Evolutionary conservation across 2,797 vertebrate genomes (phyloP), one percentile per base, ranked within the genome.

Genomic region (Lophius americanus): DNA sequence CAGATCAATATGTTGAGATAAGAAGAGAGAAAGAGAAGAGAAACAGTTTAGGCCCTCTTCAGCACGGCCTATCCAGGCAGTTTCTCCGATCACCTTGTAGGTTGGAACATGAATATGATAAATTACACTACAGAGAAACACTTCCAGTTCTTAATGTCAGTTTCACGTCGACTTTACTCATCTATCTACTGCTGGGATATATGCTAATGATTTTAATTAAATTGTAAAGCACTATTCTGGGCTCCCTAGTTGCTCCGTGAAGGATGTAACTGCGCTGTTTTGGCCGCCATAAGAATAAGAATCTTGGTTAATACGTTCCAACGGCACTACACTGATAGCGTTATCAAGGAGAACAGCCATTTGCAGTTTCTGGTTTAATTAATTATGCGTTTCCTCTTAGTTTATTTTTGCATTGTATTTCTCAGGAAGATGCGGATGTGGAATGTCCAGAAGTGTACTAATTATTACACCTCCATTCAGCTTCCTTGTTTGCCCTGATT

Each of bases 121-220:
- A 32, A 14, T 3, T 57, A 51, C 57, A 41, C 1, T 0, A 6
- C 39, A 36, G 50, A 44, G 59, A 68, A 23, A 58, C 71, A 73
- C 73, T 71, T 70, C 23, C 23, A 23, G 23, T 23, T 23, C 23
- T 60, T 67, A 79, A 75, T 57, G 57, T 70, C 75, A 73, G 6
- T 54, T 70, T 74, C 37, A 44, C n/a, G n/a, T 6, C 55, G 37
- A 33, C 43, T 56, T 57, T 56, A 76, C 73, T 67, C 70, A 23
- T 23, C 23, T n/a, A 41, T 47, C 58, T 57, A 56, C 56, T 1
- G 4, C 70, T 49, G 73, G 62, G 54, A 64, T 68, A 54, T 69
- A 75, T 73, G 51, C 55, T 75, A 65, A 85, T 87, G 85, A 85
- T 78, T 74, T 36, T 73, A 78, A 78, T 81, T 14, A 69, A 13